Conservation (phyloP, 1,140 invertebrate genomes). For the Eumaeus atala region DNA sequence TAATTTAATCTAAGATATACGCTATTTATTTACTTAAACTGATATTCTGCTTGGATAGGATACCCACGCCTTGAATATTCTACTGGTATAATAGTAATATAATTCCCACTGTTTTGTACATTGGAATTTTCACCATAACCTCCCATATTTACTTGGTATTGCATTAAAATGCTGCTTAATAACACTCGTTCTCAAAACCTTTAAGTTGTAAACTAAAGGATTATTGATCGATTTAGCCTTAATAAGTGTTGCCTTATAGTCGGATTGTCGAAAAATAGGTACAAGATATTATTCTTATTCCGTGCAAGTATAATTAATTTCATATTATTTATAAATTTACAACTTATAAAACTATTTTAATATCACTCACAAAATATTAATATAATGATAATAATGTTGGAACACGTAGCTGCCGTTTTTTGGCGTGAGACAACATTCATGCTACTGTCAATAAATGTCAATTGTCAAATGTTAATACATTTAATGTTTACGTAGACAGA, state of each 20-base stretch:
- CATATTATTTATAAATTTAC: too few species aligned
- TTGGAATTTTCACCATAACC: conserved; percentile 62
- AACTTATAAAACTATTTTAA: too few species aligned
- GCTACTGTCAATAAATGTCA: background rate
- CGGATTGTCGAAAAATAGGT: background rate
- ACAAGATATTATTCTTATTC: too few species aligned
- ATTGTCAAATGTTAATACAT: background rate
- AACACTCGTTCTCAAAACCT: conserved; percentile 4
- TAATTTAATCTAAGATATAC: conserved; percentile 1
- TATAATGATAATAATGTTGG: too few species aligned
- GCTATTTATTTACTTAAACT: conserved; percentile 58
- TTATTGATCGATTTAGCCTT: conserved; percentile 54
- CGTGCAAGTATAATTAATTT: too few species aligned
- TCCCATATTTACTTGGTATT: conserved; percentile 63
- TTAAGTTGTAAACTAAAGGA: conserved; percentile 15
- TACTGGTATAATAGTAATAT: conserved; percentile 71
- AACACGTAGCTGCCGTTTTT: too few species aligned
- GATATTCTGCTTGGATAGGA: conserved; percentile 69
- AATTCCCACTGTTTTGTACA: conserved; percentile 65
- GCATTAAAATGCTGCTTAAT: conserved; percentile 39
- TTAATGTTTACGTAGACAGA: too few species aligned
- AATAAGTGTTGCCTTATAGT: conserved; percentile 17
- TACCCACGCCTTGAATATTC: conserved; percentile 69
- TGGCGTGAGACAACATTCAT: background rate
- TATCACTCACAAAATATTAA: too few species aligned